phyloP scores from a whole-genome alignment of 2,888 invertebrate genomes.

The Nephrotoma appendiculata region DNA sequence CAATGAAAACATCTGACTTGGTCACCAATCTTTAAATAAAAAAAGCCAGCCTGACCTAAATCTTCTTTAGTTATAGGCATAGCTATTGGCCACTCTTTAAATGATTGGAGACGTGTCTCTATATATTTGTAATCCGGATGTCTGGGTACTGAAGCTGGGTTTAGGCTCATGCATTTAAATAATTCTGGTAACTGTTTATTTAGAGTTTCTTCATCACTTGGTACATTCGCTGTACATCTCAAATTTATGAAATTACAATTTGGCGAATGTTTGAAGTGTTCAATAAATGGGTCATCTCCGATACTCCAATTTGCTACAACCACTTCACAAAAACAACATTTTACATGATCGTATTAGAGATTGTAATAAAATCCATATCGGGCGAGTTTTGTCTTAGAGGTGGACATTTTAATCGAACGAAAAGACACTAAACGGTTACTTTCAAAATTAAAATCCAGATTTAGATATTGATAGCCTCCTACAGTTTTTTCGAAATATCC shows the following conservation, averaged over 20 bases:
- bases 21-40: slow-evolving; percentile 76
- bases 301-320: slow-evolving; percentile 69
- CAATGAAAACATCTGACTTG: slow-evolving; percentile 88
- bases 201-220: slow-evolving; percentile 23
- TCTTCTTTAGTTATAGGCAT: slow-evolving; percentile 66
- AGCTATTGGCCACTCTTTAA: slow-evolving; percentile 65
- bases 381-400: slow-evolving; percentile 42
- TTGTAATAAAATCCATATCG: slow-evolving; percentile 75
- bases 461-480: no score
- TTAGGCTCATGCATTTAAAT: slow-evolving; percentile 20
- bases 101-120: slow-evolving; percentile 54
- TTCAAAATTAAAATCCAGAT: no score
- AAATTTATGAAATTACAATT: slow-evolving; percentile 62
- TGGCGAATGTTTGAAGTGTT: slow-evolving; percentile 69
- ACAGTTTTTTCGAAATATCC: no score
- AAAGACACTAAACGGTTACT: no score
- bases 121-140: slow-evolving; percentile 55
- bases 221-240: slow-evolving; percentile 47
- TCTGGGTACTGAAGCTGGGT: slow-evolving; percentile 30
- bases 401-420: no score
- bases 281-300: slow-evolving; percentile 66
- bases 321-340: slow-evolving; percentile 66
- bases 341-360: slow-evolving; percentile 58
- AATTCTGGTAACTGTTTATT: slow-evolving; percentile 15
- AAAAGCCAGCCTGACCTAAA: slow-evolving; percentile 82